A percentile compares a stretch with the other conserved stretches of the same genome.
Conservation (phyloP, 2,888 invertebrate genomes). For the Lamellibrachia columna region DNA sequence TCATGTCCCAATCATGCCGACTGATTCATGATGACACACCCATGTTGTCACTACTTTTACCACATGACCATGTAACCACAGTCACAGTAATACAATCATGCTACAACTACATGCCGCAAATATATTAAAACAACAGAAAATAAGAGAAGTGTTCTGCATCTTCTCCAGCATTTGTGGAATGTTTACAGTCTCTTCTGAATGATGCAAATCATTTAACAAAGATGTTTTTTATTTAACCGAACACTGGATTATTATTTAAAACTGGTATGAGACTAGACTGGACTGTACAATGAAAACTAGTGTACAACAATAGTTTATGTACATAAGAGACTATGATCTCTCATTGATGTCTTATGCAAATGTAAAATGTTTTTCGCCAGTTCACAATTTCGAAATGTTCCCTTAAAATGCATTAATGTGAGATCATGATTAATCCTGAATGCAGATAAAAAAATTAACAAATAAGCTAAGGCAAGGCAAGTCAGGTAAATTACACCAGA, state of each 20-base stretch:
- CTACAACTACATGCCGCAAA: background rate
- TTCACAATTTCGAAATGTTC: background rate
- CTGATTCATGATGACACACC: background rate
- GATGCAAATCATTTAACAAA: background rate
- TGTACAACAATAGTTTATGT: background rate
- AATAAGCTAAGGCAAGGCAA: background rate
- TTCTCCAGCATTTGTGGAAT: background rate
- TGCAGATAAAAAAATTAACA: background rate
- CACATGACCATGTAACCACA: background rate
- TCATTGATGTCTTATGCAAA: background rate
- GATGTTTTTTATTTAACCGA: background rate
- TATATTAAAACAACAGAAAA: background rate
- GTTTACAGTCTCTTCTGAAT: background rate
- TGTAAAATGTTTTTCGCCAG: background rate
- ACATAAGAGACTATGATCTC: background rate
- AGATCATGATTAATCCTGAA: background rate
- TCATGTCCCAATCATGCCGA: background rate
- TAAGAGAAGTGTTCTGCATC: background rate
- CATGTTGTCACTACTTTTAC: background rate
- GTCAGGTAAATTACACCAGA: background rate
- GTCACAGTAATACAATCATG: background rate
- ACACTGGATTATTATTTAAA: background rate
- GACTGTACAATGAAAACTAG: background rate
- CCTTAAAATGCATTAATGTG: background rate
- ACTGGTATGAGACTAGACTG: background rate